Conservation (phyloP, 2,888 invertebrate species). For the Eustalomyia histrio region DNA sequence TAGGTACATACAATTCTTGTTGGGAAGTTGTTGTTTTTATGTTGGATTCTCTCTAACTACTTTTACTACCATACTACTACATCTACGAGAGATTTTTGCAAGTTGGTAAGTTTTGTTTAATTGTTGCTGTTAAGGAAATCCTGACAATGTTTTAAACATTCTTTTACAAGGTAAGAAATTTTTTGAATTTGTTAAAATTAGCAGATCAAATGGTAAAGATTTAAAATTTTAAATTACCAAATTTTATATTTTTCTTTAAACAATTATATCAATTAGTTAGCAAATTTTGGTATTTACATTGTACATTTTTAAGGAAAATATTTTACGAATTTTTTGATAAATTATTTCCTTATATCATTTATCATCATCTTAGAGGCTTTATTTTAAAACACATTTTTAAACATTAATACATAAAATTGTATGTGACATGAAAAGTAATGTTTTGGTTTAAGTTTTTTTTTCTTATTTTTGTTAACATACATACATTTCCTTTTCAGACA, state of each 20-base stretch:
- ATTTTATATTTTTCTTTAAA: too few relatives aligned
- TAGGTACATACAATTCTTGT: not conserved
- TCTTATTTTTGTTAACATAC: not conserved
- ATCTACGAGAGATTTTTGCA: not conserved
- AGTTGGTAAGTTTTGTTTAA: conserved; percentile 21
- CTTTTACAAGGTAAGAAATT: too few relatives aligned
- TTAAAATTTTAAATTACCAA: too few relatives aligned
- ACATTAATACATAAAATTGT: not conserved
- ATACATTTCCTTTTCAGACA: not conserved
- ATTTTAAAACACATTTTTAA: not conserved
- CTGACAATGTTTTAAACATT: conserved; percentile 13
- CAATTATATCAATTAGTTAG: too few relatives aligned
- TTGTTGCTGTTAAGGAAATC: conserved; percentile 44
- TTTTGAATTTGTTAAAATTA: too few relatives aligned
- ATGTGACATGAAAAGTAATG: conserved; percentile 6
- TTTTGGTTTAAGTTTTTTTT: not conserved
- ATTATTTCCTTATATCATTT: not conserved
- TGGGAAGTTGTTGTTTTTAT: conserved; percentile 17
- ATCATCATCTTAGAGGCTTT: conserved; percentile 1
- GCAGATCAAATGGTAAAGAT: too few relatives aligned
- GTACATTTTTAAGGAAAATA: not conserved
- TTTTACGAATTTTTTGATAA: not conserved
- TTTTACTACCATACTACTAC: too few relatives aligned
- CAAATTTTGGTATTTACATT: too few relatives aligned
- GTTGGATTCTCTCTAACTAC: not conserved